A percentile compares a stretch with the other conserved stretches of the same genome.
Evolutionary conservation across 2,113 vertebrate genomes (phyloP).

Genomic region (Tringa solitaria): DNA sequence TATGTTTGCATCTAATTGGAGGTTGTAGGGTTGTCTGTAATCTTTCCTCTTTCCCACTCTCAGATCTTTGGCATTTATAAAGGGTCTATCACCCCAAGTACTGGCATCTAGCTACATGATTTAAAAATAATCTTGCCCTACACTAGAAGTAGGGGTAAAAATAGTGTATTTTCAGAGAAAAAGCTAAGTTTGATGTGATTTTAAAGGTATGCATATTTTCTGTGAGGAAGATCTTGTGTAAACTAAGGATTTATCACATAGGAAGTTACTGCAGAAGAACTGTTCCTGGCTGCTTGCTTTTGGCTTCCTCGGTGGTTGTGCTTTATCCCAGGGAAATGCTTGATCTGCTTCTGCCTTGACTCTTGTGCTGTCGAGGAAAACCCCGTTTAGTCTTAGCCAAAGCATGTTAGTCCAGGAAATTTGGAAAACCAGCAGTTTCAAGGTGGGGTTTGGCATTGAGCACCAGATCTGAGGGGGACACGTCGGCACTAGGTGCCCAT

Average conservation of each 20-base stretch:
- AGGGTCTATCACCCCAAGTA: neutral
- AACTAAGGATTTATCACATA: neutral
- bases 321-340: neutral
- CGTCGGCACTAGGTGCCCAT: accelerated
- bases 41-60: slow-evolving; percentile 16
- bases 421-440: neutral
- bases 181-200: neutral
- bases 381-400: neutral
- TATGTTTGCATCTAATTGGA: neutral
- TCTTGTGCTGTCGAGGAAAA: neutral
- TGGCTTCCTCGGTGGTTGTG: neutral
- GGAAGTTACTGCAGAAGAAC: neutral
- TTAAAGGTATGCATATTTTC: neutral
- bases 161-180: neutral
- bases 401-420: neutral
- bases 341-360: neutral
- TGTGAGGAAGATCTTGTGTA: neutral
- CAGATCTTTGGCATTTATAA: neutral
- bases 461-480: accelerated
- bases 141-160: neutral
- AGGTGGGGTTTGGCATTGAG: neutral
- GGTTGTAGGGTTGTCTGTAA: slow-evolving; percentile 1
- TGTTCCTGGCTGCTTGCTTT: neutral
- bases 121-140: neutral
- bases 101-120: neutral